Conservation (phyloP, 2,113 vertebrate species). For the Vombatus ursinus region DNA sequence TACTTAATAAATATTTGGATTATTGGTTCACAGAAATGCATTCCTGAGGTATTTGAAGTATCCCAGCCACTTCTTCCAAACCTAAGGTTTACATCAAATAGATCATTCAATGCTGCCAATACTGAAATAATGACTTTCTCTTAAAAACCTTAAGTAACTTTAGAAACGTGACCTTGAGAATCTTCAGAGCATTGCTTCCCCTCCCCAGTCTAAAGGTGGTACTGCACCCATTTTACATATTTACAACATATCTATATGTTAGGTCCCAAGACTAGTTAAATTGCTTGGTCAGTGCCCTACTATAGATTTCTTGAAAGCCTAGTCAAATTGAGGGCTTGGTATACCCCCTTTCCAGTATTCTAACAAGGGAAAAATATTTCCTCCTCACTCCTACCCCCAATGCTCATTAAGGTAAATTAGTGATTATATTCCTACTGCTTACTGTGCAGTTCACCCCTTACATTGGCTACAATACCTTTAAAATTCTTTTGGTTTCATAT, state of each 20-base stretch:
- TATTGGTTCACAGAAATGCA: neutral
- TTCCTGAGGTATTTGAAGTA: slow-evolving; percentile 7
- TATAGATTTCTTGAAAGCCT: neutral
- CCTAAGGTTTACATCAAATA: neutral
- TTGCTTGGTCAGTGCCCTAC: neutral
- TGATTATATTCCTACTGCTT: neutral
- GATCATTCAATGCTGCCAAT: neutral
- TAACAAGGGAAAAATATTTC: neutral
- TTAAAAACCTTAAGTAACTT: neutral
- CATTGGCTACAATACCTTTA: neutral
- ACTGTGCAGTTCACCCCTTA: neutral
- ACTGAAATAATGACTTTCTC: slow-evolving; percentile 11
- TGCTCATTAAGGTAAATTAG: slow-evolving; percentile 8
- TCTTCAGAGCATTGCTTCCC: neutral
- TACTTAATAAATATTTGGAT: neutral
- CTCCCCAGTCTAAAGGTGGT: neutral
- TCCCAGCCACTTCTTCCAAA: neutral
- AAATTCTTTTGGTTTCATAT: slow-evolving; percentile 1
- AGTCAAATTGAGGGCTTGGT: neutral
- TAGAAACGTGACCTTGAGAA: neutral
- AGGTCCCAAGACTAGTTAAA: neutral
- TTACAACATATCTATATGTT: neutral
- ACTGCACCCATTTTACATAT: neutral
- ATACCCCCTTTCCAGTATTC: neutral
- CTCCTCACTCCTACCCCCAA: neutral